phyloP scores from a whole-genome alignment of 2,113 vertebrate species.

The Pleuronectes platessa region DNA sequence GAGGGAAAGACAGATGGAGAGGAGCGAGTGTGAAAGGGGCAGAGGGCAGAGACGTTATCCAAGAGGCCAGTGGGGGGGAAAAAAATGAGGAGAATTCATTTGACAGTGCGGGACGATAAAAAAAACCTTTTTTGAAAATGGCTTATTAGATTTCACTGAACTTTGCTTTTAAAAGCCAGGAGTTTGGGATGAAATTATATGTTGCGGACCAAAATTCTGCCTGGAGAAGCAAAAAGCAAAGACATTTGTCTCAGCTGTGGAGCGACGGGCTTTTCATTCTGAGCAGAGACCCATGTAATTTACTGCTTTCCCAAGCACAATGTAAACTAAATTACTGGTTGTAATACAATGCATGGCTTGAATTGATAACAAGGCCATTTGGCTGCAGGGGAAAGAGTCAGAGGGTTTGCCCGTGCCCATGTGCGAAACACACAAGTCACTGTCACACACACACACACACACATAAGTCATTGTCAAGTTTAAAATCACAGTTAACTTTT shows the following conservation, averaged over 20 bases:
- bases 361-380: conserved; percentile 71
- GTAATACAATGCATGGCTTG: conserved; percentile 75
- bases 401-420: conserved; percentile 43
- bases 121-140: conserved; percentile 55
- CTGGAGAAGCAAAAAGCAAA: conserved; percentile 69
- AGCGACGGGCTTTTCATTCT: conserved; percentile 68
- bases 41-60: conserved; percentile 30
- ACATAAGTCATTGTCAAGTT: conserved; percentile 38
- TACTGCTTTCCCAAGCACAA: conserved; percentile 68
- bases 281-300: conserved; percentile 73
- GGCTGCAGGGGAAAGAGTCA: conserved; percentile 50
- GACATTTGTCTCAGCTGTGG: conserved; percentile 72
- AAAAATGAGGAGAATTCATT: conserved; percentile 52
- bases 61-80: conserved; percentile 36
- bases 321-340: conserved; percentile 78
- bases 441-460: conserved; percentile 44
- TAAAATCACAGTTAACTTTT: conserved; percentile 31
- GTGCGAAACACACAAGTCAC: conserved; percentile 55
- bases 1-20: conserved; percentile 55
- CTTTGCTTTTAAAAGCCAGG: conserved; percentile 66
- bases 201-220: conserved; percentile 72
- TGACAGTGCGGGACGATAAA: conserved; percentile 51
- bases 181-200: conserved; percentile 77
- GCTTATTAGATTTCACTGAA: conserved; percentile 76
- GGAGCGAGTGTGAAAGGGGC: conserved; percentile 31